These are phyloP conservation scores for Tenodera sinensis DNA, from an alignment of 2,888 invertebrate species.

Conservation along the genomic window DNA sequence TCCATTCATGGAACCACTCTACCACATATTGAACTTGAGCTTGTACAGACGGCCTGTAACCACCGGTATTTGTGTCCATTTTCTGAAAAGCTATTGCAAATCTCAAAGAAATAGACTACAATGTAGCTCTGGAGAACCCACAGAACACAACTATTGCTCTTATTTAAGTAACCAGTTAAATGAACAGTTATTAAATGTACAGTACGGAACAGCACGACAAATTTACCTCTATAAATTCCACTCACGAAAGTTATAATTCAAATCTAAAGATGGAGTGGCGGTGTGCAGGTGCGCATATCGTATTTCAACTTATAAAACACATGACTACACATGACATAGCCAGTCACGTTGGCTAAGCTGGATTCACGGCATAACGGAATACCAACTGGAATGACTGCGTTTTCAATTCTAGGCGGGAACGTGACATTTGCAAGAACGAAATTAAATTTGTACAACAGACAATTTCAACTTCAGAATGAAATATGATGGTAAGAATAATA, in stretches of 20 bases:
- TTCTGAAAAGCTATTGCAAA: background rate
- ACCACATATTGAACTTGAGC: conserved; percentile 77
- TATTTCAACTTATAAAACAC: background rate
- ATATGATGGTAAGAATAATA: too few relatives aligned
- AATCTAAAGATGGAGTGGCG: background rate
- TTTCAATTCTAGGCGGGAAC: too few relatives aligned
- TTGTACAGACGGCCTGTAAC: conserved; percentile 50
- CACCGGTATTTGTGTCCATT: conserved; percentile 34
- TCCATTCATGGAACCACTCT: conserved; percentile 88
- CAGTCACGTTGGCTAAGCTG: background rate
- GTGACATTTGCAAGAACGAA: too few relatives aligned
- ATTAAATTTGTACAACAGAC: too few relatives aligned
- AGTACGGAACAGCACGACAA: background rate
- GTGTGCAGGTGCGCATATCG: background rate
- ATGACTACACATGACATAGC: too few relatives aligned
- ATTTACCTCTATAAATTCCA: background rate
- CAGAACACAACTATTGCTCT: background rate
- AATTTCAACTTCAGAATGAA: too few relatives aligned
- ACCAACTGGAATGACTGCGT: too few relatives aligned
- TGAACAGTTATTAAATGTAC: background rate
- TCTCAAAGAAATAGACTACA: background rate
- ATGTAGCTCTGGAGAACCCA: background rate
- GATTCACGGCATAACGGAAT: too few relatives aligned
- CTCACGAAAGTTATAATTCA: background rate
- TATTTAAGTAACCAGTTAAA: background rate